These are phyloP conservation scores for Leucoraja erinaceus DNA, from an alignment of 2,113 vertebrate genomes.

Conservation along the genomic window DNA sequence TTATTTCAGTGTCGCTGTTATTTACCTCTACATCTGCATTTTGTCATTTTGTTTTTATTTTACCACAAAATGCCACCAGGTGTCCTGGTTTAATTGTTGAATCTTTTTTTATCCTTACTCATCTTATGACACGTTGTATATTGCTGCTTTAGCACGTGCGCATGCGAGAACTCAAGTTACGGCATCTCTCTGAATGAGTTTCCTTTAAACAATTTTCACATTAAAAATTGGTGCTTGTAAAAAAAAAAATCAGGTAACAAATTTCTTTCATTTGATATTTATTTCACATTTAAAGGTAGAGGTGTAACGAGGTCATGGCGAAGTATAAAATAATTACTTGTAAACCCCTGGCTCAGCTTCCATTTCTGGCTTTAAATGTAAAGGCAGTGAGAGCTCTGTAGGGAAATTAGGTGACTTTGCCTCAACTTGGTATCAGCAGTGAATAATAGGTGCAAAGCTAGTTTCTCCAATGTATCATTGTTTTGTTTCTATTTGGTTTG, in stretches of 20 bases:
- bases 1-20: background rate
- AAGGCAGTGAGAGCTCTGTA: background rate
- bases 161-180: background rate
- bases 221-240: background rate
- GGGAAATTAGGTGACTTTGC: background rate
- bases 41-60: background rate
- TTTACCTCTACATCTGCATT: background rate
- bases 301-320: background rate
- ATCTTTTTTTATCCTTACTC: background rate
- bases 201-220: background rate
- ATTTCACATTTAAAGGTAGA: background rate
- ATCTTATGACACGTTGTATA: constrained; percentile 16
- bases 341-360: background rate
- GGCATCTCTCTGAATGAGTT: background rate
- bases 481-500: constrained; percentile 35
- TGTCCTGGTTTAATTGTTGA: constrained; percentile 35
- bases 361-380: background rate
- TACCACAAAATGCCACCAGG: constrained; percentile 20
- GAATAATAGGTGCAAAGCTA: background rate
- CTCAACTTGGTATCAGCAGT: background rate
- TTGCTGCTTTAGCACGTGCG: background rate
- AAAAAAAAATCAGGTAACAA: background rate
- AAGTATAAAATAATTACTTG: background rate
- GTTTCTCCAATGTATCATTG: background rate
- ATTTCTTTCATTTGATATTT: background rate